Percentiles rank a stretch among this genome's conserved stretches.
These are phyloP conservation scores for Hippocampus mohnikei DNA, from an alignment of 2,113 vertebrate genomes.

Conservation along the genomic window DNA sequence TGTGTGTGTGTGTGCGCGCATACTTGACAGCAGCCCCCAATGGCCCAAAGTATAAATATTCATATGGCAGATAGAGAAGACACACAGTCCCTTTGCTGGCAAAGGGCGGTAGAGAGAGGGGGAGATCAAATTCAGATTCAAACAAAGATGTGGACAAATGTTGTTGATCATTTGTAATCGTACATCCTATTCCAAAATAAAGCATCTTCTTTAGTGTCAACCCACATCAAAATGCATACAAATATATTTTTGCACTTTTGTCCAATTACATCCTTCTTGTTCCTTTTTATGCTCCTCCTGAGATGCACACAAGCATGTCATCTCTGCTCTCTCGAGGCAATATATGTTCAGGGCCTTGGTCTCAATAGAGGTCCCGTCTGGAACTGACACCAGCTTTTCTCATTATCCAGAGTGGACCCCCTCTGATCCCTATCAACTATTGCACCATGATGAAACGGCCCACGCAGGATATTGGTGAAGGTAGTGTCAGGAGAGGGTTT, in stretches of 20 bases:
- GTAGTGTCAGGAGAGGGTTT: conserved; percentile 20
- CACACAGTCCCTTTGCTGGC: conserved; percentile 39
- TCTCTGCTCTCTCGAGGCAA: conserved; percentile 32
- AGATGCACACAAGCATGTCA: conserved; percentile 5
- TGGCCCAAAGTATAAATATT: conserved; percentile 62
- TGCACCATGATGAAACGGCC: conserved; percentile 46
- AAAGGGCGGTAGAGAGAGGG: conserved; percentile 17
- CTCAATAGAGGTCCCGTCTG: conserved; percentile 39
- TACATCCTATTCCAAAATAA: conserved; percentile 32
- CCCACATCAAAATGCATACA: conserved; percentile 2
- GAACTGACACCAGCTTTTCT: conserved; percentile 52
- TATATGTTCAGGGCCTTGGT: conserved; percentile 30
- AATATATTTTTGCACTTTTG: conserved; percentile 5
- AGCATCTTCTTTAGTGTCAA: conserved; percentile 40
- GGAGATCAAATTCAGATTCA: conserved; percentile 26
- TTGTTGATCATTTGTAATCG: conserved; percentile 49
- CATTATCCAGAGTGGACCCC: conserved; percentile 64
- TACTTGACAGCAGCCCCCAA: conserved; percentile 26
- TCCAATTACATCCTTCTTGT: conserved; percentile 19
- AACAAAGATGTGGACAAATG: conserved; percentile 32
- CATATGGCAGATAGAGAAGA: conserved; percentile 47
- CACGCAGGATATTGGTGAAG: conserved; percentile 49
- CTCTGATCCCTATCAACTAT: conserved; percentile 57
- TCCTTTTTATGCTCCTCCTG: conserved; percentile 13
- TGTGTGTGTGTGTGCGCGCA: not conserved